A percentile compares a stretch with the other conserved stretches of the same genome.
phyloP scores from a whole-genome alignment of 2,888 invertebrate genomes.

The Microdon myrmicae region DNA sequence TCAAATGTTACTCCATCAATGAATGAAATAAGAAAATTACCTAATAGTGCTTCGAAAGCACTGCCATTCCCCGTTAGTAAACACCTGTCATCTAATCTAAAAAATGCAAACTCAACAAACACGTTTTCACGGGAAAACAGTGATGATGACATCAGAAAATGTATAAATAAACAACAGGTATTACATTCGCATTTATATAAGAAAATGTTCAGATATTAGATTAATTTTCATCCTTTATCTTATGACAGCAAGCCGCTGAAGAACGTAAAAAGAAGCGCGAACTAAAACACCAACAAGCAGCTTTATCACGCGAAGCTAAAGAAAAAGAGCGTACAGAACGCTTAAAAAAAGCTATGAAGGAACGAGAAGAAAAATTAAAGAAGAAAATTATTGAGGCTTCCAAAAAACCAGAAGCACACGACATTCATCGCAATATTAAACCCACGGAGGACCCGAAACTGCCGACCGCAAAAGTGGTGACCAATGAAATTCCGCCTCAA shows the following conservation, averaged over 20 bases:
- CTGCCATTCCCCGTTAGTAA: constrained; percentile 55
- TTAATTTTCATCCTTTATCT: neutral
- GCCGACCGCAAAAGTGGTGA: constrained; percentile 55
- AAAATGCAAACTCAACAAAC: constrained; percentile 53
- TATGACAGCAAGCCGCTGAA: constrained; percentile 57
- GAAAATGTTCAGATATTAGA: neutral
- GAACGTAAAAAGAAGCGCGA: constrained; percentile 65
- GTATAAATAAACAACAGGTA: constrained; percentile 55
- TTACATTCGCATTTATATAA: neutral
- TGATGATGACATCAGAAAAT: constrained; percentile 63
- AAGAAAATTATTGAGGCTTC: constrained; percentile 62
- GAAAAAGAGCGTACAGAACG: constrained; percentile 65
- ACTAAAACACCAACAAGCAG: constrained; percentile 63
- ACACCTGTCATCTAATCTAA: constrained; percentile 53
- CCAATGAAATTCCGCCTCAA: constrained; percentile 61
- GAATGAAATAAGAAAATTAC: constrained; percentile 58
- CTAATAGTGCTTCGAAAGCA: constrained; percentile 61
- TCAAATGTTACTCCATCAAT: constrained; percentile 52
- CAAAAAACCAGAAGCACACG: constrained; percentile 61
- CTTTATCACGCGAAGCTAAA: constrained; percentile 63
- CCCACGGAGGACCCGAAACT: constrained; percentile 50
- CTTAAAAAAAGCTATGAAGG: constrained; percentile 61
- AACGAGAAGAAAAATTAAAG: constrained; percentile 63
- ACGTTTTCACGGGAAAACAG: constrained; percentile 62
- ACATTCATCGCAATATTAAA: constrained; percentile 61